A percentile compares a stretch with the other conserved stretches of the same genome.
Conservation (phyloP, 2,888 invertebrate species). For the Nesidiocoris tenuis region DNA sequence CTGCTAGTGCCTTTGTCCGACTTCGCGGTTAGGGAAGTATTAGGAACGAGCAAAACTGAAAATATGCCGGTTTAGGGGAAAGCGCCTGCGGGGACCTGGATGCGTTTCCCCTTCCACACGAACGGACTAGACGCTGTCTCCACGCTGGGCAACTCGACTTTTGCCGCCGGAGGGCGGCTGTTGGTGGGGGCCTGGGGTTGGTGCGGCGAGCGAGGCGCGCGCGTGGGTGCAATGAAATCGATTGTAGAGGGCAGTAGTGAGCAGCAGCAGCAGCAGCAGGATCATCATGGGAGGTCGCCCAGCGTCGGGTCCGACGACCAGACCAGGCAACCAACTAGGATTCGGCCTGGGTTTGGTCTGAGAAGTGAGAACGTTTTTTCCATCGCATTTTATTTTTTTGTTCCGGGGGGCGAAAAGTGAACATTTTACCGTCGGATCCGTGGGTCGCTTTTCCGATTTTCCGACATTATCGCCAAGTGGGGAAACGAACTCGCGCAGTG, state of each 20-base stretch:
- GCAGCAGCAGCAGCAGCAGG: conserved; percentile 15
- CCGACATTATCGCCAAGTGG: not conserved
- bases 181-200: conserved; percentile 34
- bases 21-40: no score
- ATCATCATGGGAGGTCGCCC: conserved; percentile 43
- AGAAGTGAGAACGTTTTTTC: not conserved
- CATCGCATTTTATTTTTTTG: not conserved
- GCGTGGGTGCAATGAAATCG: conserved; percentile 45
- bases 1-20: no score
- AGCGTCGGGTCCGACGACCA: conserved; percentile 41
- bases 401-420: conserved; percentile 3
- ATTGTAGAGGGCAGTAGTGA: conserved; percentile 45
- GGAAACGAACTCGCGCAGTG: not conserved
- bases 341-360: conserved; percentile 40
- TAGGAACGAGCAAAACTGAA: no score
- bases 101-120: no score
- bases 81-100: no score
- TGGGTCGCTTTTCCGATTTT: not conserved
- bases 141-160: no score
- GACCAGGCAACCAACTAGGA: conserved; percentile 30
- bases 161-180: not conserved
- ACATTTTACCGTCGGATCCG: no score
- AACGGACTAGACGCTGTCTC: no score
- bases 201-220: conserved; percentile 28
- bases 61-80: no score